Evolutionary conservation across 2,888 invertebrate genomes (phyloP).

Genomic region (Drosophila antonietae): DNA sequence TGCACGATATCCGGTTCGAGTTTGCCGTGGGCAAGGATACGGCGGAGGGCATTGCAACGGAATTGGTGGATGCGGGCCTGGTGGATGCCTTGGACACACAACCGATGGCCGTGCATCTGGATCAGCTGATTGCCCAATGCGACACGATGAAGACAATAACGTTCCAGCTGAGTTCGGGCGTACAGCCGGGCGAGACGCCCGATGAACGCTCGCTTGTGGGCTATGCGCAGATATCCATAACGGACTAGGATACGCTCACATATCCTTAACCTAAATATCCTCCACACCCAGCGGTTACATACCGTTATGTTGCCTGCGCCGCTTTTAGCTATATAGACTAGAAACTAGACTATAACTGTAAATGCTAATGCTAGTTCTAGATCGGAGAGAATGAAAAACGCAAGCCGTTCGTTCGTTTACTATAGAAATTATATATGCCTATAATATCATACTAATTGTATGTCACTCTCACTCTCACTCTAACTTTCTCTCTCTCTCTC

Average conservation of each 20-base stretch:
- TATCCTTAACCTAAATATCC: slow-evolving; percentile 1
- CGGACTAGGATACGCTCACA: slow-evolving; percentile 87
- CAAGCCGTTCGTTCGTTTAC: slow-evolving; percentile 42
- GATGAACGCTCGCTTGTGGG: slow-evolving; percentile 98
- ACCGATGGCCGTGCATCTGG: slow-evolving; percentile 96
- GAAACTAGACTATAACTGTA: slow-evolving; percentile 55
- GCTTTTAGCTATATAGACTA: slow-evolving; percentile 69
- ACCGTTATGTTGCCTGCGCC: slow-evolving; percentile 47
- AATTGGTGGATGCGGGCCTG: slow-evolving; percentile 97
- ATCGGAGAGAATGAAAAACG: slow-evolving; percentile 32
- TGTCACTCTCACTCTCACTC: slow-evolving; percentile 14
- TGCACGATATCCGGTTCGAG: slow-evolving; percentile 99
- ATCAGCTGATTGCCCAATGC: slow-evolving; percentile 93
- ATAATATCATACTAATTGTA: slow-evolving; percentile 5
- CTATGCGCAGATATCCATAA: slow-evolving; percentile 98
- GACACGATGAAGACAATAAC: slow-evolving; percentile 90
- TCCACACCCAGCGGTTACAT: slow-evolving; percentile 20
- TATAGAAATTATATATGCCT: slow-evolving; percentile 35
- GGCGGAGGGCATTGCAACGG: slow-evolving; percentile 96
- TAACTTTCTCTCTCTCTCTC: not conserved
- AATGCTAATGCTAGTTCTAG: slow-evolving; percentile 66
- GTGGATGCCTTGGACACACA: slow-evolving; percentile 96
- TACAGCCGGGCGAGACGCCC: slow-evolving; percentile 91
- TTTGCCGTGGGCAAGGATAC: slow-evolving; percentile 95
- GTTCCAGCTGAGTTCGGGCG: slow-evolving; percentile 92